Evolutionary conservation across 2,113 vertebrate genomes (phyloP), one percentile per base, ranked within the genome.

Genomic region (Gallinago jamesoni): DNA sequence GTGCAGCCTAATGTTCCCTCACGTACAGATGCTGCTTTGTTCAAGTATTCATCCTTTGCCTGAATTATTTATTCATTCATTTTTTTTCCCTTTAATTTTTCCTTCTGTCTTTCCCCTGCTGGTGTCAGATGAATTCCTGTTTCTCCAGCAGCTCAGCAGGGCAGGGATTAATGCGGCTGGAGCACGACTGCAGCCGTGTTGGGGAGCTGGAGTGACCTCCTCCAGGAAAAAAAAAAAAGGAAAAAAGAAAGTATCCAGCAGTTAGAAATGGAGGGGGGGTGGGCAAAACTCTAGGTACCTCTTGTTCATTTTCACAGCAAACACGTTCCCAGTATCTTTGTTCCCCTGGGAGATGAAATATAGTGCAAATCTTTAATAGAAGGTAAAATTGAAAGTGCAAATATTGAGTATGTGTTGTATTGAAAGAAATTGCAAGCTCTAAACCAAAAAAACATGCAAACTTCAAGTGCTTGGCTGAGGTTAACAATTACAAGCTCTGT

Each of bases 41-140:
- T 94, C 84, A 94, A 90, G 88, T 67, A 94, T 59, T 93, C 94
- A 74, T 97, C 67, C 77, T 95, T 77, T 63, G 62, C 84, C 87
- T 96, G 93, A 94, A 96, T 96, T 97, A 97, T 97, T 96, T 95
- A 96, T 96, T 95, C 84, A 97, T 97, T 97, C 89, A 55, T 96
- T 94, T 95, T 43, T 75, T 17, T 12, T 5, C 48, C 8, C 74
- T 68, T 84, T 96, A 97, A 89, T 97, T 98, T 98, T 98, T 94
- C 79, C 81, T 92, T 95, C 93, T 96, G 78, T 97, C 94, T 97
- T 97, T 92, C 92, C 87, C 80, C 87, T n/a, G 85, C 96, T 97
- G 96, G 89, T 96, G 94, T 96, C 89, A 92, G 94, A 97, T 91
- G 95, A 96, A 97, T 98, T 96, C 80, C 74, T 96, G 59, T 95